These are phyloP conservation scores for Coecobrya sp. DNA, from an alignment of 2,888 invertebrate species.

Conservation along the genomic window DNA sequence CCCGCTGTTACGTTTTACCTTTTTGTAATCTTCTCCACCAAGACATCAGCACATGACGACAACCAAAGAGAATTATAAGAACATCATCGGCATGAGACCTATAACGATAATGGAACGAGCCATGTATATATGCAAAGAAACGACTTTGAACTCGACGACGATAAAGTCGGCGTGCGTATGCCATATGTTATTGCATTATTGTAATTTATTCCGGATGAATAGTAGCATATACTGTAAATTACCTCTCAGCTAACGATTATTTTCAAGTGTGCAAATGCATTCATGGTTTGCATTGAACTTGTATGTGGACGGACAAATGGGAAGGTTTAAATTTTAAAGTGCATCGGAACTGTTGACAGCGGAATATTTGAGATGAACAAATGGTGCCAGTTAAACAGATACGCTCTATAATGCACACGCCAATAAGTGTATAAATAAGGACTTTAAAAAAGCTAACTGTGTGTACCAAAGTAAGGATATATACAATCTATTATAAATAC, in stretches of 20 bases:
- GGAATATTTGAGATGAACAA: conserved; percentile 3
- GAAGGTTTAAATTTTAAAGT: conserved; percentile 25
- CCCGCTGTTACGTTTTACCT: neutral
- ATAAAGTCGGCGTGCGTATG: neutral
- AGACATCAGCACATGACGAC: conserved; percentile 50
- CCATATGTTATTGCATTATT: conserved; percentile 1
- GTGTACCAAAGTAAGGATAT: too few relatives aligned
- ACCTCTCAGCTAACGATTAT: neutral
- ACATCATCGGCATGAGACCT: neutral
- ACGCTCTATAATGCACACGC: neutral
- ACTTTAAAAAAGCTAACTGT: too few relatives aligned
- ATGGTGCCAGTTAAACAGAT: conserved; percentile 17
- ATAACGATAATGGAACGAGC: conserved; percentile 49
- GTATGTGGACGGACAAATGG: neutral
- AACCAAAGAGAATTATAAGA: conserved; percentile 34
- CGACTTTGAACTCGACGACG: neutral
- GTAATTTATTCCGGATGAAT: conserved; percentile 25
- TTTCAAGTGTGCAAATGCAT: neutral
- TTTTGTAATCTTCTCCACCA: neutral
- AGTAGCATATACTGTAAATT: neutral
- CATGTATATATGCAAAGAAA: conserved; percentile 45
- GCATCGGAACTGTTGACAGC: neutral
- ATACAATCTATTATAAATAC: too few relatives aligned
- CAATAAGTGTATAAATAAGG: too few relatives aligned
- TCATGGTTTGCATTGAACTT: conserved; percentile 28